phyloP scores from a whole-genome alignment of 2,113 vertebrate species.

The Sisor rabdophorus region DNA sequence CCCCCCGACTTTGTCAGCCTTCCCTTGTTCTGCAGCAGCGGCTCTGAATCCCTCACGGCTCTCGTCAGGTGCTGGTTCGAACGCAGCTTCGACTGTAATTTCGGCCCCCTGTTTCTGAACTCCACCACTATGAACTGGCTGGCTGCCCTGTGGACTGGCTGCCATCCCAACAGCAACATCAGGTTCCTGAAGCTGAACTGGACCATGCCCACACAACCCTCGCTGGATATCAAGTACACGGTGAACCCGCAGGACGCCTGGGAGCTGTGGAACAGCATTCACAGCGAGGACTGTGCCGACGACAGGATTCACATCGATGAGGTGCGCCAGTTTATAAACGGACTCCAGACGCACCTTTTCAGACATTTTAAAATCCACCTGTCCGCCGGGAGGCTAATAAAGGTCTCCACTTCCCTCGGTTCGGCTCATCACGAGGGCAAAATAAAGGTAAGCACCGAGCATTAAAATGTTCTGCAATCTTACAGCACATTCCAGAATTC shows the following conservation, averaged over 20 bases:
- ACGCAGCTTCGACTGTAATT: constrained; percentile 85
- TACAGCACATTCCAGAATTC: no score
- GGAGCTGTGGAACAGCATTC: constrained; percentile 81
- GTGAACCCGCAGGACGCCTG: constrained; percentile 80
- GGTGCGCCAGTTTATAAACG: constrained; percentile 77
- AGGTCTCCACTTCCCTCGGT: constrained; percentile 81
- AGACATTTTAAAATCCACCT: constrained; percentile 86
- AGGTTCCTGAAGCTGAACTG: constrained; percentile 75
- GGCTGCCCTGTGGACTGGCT: constrained; percentile 83
- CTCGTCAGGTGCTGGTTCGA: constrained; percentile 84
- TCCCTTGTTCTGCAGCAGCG: constrained; percentile 79
- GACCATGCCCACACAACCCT: constrained; percentile 70
- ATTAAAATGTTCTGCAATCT: no score
- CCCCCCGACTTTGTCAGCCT: constrained; percentile 79
- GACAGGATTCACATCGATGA: constrained; percentile 77
- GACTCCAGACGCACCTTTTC: constrained; percentile 83
- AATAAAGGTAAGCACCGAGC: constrained; percentile 76
- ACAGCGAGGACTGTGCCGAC: constrained; percentile 55
- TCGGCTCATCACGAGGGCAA: constrained; percentile 79
- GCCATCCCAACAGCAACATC: constrained; percentile 59
- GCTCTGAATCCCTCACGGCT: constrained; percentile 69
- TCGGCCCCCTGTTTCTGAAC: constrained; percentile 75
- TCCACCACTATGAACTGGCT: constrained; percentile 84
- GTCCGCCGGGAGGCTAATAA: constrained; percentile 76
- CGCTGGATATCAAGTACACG: constrained; percentile 77